Percentiles rank a stretch among this genome's conserved stretches.
These are phyloP conservation scores for Diplosoma virens DNA, from an alignment of 23 tunicate genomes.

Conservation along the genomic window DNA sequence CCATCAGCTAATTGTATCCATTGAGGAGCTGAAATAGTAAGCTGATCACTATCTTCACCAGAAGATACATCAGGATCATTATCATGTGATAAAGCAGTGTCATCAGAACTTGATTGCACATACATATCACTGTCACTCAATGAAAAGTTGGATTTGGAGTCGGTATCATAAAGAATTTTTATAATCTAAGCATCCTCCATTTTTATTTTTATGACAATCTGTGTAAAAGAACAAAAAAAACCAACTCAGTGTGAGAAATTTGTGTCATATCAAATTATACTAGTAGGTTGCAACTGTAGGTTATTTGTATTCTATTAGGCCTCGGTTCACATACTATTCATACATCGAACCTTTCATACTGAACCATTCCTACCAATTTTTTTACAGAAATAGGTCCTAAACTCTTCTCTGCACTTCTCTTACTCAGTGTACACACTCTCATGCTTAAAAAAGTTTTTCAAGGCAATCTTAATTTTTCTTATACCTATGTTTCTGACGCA, in stretches of 20 bases:
- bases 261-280: not conserved
- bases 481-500: too few species aligned
- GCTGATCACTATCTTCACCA: not conserved
- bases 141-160: not conserved
- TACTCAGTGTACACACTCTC: not conserved
- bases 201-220: not conserved
- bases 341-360: not conserved
- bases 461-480: too few species aligned
- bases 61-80: slow-evolving; percentile 1
- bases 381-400: not conserved
- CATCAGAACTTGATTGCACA: slow-evolving; percentile 2
- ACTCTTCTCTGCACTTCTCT: not conserved
- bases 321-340: not conserved
- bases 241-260: not conserved
- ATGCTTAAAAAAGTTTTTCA: too few species aligned
- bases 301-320: not conserved
- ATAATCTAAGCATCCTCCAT: not conserved
- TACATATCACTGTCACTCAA: slow-evolving; percentile 2
- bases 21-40: not conserved
- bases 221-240: not conserved
- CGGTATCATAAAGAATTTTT: not conserved
- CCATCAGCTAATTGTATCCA: slow-evolving; percentile 4
- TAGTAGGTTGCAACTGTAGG: not conserved
- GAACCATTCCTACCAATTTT: not conserved
- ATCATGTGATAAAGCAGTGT: not conserved